phyloP scores from a whole-genome alignment of 2,888 invertebrate species.

The Hoplodrina blanda region DNA sequence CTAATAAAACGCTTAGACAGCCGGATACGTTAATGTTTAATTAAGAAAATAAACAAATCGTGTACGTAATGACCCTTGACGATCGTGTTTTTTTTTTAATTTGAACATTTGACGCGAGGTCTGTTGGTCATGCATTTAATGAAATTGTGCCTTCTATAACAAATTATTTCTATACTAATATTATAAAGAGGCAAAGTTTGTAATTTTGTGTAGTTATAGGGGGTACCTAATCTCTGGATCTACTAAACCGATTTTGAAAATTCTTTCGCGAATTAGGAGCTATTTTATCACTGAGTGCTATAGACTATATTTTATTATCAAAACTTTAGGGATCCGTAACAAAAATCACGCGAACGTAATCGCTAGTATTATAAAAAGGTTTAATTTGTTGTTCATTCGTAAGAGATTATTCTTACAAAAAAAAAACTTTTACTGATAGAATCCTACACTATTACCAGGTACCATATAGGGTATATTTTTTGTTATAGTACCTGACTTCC shows the following conservation, averaged over 20 bases:
- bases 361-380: neutral
- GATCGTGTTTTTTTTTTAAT: constrained; percentile 12
- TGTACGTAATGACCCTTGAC: constrained; percentile 63
- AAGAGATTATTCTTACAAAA: neutral
- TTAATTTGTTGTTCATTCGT: neutral
- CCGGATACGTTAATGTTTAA: constrained; percentile 68
- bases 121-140: neutral
- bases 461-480: no score
- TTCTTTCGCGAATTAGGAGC: no score
- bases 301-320: no score
- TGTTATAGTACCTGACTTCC: no score
- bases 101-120: neutral
- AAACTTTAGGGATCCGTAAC: no score
- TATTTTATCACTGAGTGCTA: no score
- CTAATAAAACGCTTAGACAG: constrained; percentile 67
- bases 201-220: no score
- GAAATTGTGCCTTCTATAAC: neutral
- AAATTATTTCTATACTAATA: neutral
- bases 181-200: no score
- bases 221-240: no score
- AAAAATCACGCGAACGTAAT: no score
- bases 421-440: neutral
- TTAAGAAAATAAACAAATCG: constrained; percentile 75
- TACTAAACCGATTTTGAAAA: no score
- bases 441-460: no score